Evolutionary conservation across 1,140 invertebrate genomes (phyloP), one percentile per base, ranked within the genome.

Genomic region (Saxidomus purpurata): DNA sequence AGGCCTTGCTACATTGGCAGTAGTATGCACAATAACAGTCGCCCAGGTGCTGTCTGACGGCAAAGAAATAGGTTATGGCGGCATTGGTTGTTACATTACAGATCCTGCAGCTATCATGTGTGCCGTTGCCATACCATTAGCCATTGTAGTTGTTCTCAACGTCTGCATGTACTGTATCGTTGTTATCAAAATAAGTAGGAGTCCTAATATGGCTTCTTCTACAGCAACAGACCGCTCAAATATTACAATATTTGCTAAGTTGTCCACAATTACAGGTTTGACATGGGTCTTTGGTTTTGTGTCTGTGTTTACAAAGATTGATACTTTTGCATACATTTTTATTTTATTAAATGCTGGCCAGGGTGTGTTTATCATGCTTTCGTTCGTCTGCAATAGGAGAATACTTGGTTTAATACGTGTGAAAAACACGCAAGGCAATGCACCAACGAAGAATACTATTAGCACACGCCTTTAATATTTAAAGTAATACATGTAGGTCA

Each of bases 211-310:
- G 0, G 11, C 28, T 1, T 25, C 28, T 34, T 67, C 36, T 0
- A 52, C 22, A 8, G n/a, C 34, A 79, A 22, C 13, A 36, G 74
- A 79, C 0, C 38, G 74, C 28, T 19, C 13, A 34, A 79, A 79
- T 34, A 13, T 79, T 19, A 19, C 25, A 13, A 79, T 79, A 17
- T 79, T 79, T 28, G 74, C 25, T 15, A 79, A 79, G 25, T 25
- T 79, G 1, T 47, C 74, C 38, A 47, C 36, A 28, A 22, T 79
- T 17, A 85, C 83, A 19, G 83, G 83, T 19, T 71, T 85, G n/a
- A 85, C 61, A 22, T 85, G 83, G 83, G 31, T 85, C 0, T 85
- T 85, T 74, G 83, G 83, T n/a, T 85, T 85, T 34, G n/a, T 85
- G 0, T 85, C 74, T 36, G n/a, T 25, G 15, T 85, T 34, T 34